phyloP scores from a whole-genome alignment of 2,888 invertebrate species.

The Merodon equestris region DNA sequence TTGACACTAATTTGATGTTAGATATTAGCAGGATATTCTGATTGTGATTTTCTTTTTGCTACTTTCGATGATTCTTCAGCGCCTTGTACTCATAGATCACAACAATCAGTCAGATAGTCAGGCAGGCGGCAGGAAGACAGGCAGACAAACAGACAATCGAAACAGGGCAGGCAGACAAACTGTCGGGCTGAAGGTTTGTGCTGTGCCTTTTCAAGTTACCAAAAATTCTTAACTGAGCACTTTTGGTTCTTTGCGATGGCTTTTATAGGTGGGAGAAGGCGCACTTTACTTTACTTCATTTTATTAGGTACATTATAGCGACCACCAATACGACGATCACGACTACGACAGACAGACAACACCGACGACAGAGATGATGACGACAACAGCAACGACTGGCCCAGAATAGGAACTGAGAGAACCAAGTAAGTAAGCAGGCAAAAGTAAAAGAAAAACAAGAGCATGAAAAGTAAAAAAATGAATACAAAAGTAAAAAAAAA shows the following conservation, averaged over 20 bases:
- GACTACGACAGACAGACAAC: conserved; percentile 13
- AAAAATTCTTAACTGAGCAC: conserved; percentile 71
- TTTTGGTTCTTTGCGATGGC: conserved; percentile 68
- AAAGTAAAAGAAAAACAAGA: conserved; percentile 17
- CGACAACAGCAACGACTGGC: conserved; percentile 44
- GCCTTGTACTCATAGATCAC: neutral
- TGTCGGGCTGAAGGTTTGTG: conserved; percentile 43
- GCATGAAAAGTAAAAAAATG: conserved; percentile 16
- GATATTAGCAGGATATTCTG: conserved; percentile 31
- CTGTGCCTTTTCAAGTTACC: conserved; percentile 69
- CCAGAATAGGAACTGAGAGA: conserved; percentile 64
- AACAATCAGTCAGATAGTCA: too few relatives aligned
- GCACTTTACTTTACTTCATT: conserved; percentile 54
- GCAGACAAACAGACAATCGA: conserved; percentile 12
- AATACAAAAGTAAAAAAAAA: conserved; percentile 6
- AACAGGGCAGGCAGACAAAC: conserved; percentile 9
- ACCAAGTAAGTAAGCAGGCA: conserved; percentile 8
- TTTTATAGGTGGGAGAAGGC: conserved; percentile 70
- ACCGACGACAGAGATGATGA: conserved; percentile 42
- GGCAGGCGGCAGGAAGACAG: neutral
- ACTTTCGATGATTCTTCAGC: too few relatives aligned
- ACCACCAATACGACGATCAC: conserved; percentile 44
- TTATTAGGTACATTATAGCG: conserved; percentile 16
- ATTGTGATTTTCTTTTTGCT: too few relatives aligned
- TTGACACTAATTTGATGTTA: conserved; percentile 36